phyloP scores from a whole-genome alignment of 2,797 vertebrate species.

The Pipistrellus kuhlii region DNA sequence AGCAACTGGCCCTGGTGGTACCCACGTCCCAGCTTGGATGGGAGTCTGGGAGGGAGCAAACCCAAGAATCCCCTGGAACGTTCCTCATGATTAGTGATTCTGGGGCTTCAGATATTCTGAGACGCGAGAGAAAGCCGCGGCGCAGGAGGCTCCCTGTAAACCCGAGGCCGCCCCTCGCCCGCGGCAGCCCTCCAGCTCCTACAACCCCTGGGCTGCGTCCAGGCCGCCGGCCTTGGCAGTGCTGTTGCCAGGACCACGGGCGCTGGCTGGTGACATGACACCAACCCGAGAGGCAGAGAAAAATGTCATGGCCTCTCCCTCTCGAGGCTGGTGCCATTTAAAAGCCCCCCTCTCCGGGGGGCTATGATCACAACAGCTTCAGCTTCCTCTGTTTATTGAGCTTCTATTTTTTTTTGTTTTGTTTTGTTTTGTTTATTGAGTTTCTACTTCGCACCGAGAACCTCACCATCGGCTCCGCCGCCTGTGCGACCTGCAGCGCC shows the following conservation, averaged over 20 bases:
- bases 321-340: too few relatives aligned
- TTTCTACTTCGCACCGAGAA: neutral
- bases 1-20: neutral
- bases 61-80: neutral
- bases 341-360: neutral
- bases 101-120: neutral
- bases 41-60: neutral
- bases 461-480: neutral
- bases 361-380: neutral
- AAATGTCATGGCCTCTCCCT: neutral
- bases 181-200: slow-evolving; percentile 15
- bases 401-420: too few relatives aligned
- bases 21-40: fast-evolving
- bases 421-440: neutral
- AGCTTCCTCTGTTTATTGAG: neutral
- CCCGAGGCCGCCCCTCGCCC: neutral
- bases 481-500: neutral
- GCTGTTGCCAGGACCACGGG: neutral
- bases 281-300: neutral
- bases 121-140: neutral
- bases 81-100: neutral
- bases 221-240: neutral
- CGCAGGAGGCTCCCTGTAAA: neutral
- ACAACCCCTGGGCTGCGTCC: neutral
- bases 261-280: neutral